These are phyloP conservation scores for Echinometra lucunter DNA, from an alignment of 53 echinoderm and acorn worm genomes.

Conservation along the genomic window DNA sequence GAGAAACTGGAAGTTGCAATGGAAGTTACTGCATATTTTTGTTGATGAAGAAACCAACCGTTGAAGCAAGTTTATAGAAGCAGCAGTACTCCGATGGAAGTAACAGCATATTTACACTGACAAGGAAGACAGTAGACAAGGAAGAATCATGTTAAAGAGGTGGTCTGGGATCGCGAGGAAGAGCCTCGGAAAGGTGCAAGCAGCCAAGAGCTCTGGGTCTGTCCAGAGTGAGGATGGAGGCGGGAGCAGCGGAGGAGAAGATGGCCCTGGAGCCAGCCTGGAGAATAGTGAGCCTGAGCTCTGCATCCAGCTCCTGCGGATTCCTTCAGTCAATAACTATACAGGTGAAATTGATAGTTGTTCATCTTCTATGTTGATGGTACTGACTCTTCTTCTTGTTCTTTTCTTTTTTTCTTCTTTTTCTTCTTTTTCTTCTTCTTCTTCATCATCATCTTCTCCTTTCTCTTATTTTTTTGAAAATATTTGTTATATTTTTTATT, in stretches of 20 bases:
- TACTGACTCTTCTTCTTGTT: no score
- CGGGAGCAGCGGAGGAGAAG: slow-evolving; percentile 52
- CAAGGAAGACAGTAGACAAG: background rate
- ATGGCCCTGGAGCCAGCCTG: slow-evolving; percentile 67
- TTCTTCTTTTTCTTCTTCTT: no score
- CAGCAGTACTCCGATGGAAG: background rate
- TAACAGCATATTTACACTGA: background rate
- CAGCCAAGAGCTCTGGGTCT: background rate
- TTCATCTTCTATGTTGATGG: no score
- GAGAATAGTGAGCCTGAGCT: slow-evolving; percentile 98
- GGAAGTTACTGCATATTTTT: no score
- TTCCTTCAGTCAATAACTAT: slow-evolving; percentile 94
- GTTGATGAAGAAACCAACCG: no score
- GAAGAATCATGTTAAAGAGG: slow-evolving; percentile 55
- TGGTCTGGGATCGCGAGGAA: slow-evolving; percentile 63
- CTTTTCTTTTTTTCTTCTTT: no score
- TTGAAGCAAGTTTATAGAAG: background rate
- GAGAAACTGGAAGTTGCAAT: no score
- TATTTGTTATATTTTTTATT: no score
- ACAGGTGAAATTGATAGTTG: no score
- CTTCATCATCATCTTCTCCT: no score
- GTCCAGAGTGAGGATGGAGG: slow-evolving; percentile 44
- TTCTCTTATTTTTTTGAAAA: no score
- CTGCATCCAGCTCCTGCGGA: slow-evolving; percentile 92
- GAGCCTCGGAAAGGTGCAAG: slow-evolving; percentile 27